These are phyloP conservation scores for Perca fluviatilis DNA, from an alignment of 2,113 vertebrate genomes.

Conservation along the genomic window DNA sequence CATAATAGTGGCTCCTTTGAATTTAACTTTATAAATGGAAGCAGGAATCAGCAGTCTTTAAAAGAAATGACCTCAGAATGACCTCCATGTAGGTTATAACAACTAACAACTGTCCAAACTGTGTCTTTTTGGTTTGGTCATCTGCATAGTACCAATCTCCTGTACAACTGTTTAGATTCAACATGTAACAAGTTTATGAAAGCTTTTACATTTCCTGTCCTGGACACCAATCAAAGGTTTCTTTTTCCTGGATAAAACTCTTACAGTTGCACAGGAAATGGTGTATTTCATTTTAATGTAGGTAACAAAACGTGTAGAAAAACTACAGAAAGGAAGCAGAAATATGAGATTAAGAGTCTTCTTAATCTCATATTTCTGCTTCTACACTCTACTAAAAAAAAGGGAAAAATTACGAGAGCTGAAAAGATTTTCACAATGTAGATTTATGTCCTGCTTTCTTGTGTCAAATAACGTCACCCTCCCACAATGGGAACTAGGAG, in stretches of 20 bases:
- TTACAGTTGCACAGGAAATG: background rate
- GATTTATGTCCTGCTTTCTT: conserved; percentile 5
- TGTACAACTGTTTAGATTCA: background rate
- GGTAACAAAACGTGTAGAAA: background rate
- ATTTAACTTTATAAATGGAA: background rate
- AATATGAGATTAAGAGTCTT: background rate
- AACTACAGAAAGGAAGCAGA: background rate
- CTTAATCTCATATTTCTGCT: no score
- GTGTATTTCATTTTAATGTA: no score
- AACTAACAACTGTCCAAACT: background rate
- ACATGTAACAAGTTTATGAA: background rate
- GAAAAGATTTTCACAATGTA: background rate
- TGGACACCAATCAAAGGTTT: background rate
- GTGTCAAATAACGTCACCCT: background rate
- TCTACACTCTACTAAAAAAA: no score
- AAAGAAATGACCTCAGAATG: background rate
- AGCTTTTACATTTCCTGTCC: background rate
- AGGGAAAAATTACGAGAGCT: background rate
- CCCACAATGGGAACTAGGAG: background rate
- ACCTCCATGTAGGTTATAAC: background rate
- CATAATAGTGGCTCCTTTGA: conserved; percentile 53
- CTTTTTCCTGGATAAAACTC: background rate
- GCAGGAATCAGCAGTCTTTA: background rate
- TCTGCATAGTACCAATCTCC: no score
- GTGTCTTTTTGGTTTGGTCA: background rate